Evolutionary conservation across 2,888 invertebrate genomes (phyloP), one percentile per base, ranked within the genome.

Genomic region (Auanema freiburgensis): DNA sequence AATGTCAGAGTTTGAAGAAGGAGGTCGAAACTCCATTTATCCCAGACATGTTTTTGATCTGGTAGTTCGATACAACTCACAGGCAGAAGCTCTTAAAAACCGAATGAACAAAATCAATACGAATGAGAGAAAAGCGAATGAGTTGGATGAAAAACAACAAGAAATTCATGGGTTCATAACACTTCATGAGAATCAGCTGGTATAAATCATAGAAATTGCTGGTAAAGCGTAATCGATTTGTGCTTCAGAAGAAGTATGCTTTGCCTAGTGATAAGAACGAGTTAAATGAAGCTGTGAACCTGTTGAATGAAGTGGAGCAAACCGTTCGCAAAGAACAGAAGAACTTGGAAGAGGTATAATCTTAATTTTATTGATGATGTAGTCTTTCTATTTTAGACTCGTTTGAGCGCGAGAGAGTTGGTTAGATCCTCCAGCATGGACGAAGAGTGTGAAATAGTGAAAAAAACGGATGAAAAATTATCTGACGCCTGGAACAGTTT

Each of bases 101-200:
- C 56, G 76, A 16, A 54, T 55, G 23, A 69, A 69, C 14, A 57
- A 64, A n/a, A 72, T 74, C 52, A 71, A 69, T 44, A 62, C 66
- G 54, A 70, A 73, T 42, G 72, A 75, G 33, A 55, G 54, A 51
- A 71, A 73, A 52, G 66, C 67, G 18, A 64, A 70, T 51, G 65
- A 70, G 40, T 74, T 79, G 51, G 67, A 63, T 24, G 72, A 77
- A 10, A 65, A 66, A 44, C 73, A 73, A 23, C 67, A 69, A 11
- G 72, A 71, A 23, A 59, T 80, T 18, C 59, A 67, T 14, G 62
- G 69, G 25, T 77, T 71, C 67, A 78, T 79, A 65, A 69, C 69
- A 23, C 61, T 57, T n/a, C 67, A 75, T 52, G 18, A 59, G 23
- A 16, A 23, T 12, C 21, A 21, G 10, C 33, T 59, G 18, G 64